Evolutionary conservation across 1,140 invertebrate species (phyloP), one percentile per base, ranked within the genome.

Genomic region (Tenebrio molitor): DNA sequence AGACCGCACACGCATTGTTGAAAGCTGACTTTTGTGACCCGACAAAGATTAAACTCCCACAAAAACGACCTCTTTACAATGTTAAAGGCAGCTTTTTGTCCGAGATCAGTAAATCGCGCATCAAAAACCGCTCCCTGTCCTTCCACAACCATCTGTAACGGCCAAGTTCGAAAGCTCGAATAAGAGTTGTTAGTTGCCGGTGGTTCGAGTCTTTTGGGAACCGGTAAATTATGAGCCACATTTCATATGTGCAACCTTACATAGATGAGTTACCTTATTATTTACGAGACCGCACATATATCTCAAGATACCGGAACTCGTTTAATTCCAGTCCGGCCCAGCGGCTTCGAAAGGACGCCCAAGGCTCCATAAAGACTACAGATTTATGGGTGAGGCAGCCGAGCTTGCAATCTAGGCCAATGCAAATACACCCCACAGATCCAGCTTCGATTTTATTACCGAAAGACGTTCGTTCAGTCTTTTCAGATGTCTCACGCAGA

Each of bases 201-300:
- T 39, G 25, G 2, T 58, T 58, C 12, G 12, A 25, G 50, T 58
- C 50, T 58, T 25, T 58, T 10, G 50, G n/a, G 50, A 39, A n/a
- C n/a, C 14, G 19, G 68, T 73, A 64, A 73, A 70, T 73, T 69
- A 65, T 53, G 67, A 58, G 25, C 41, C 58, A 70, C 72, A 73
- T 69, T 73, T 73, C 69, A 71, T 74, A 74, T 71, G 73, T 74
- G 34, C 73, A 39, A 62, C 69, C 69, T 74, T 67, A 74, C 67
- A 71, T 74, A 71, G 72, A 74, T 74, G 72, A 74, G 68, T 74
- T 74, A 70, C 72, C 64, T 71, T 74, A 74, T 71, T 74, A 74
- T 74, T 74, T 71, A 71, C 64, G 73, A 63, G 68, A 23, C 58
- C 21, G 72, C 68, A 71, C 63, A 74, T 74, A 74, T 71, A 71